Evolutionary conservation across 2,797 vertebrate species (phyloP).

Genomic region (Myiotriccus ornatus): DNA sequence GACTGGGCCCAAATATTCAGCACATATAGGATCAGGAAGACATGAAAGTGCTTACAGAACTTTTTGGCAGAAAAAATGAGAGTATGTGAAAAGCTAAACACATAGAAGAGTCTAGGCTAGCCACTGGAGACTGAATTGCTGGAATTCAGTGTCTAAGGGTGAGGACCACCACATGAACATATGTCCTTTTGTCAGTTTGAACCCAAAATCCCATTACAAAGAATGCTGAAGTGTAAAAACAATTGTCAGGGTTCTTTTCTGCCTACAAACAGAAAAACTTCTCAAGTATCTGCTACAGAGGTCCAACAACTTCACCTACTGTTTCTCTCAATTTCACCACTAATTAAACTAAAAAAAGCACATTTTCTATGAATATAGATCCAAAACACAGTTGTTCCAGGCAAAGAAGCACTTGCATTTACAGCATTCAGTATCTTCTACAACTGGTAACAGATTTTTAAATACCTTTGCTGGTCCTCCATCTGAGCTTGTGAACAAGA

Average conservation of each 20-base stretch:
- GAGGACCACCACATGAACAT: background rate
- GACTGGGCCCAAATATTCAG: background rate
- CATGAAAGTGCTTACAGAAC: background rate
- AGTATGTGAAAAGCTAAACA: background rate
- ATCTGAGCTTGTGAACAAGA: constrained; percentile 91
- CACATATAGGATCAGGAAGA: background rate
- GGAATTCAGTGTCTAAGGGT: background rate
- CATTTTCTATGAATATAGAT: background rate
- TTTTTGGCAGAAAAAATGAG: background rate
- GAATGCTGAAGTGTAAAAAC: background rate
- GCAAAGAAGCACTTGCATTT: background rate
- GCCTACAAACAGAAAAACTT: background rate
- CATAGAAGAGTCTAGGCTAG: background rate
- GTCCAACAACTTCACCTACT: background rate
- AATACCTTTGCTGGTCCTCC: constrained; percentile 95
- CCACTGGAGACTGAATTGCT: background rate
- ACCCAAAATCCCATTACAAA: background rate
- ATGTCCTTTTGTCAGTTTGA: background rate
- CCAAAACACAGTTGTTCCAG: background rate
- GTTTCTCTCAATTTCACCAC: background rate
- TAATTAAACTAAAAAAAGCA: background rate
- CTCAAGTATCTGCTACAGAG: background rate
- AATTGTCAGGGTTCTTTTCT: background rate
- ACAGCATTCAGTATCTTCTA: background rate
- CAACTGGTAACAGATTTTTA: background rate